Base-by-base conservation (phyloP, 1,140 invertebrate species). In the Drosophila tristis region DNA sequence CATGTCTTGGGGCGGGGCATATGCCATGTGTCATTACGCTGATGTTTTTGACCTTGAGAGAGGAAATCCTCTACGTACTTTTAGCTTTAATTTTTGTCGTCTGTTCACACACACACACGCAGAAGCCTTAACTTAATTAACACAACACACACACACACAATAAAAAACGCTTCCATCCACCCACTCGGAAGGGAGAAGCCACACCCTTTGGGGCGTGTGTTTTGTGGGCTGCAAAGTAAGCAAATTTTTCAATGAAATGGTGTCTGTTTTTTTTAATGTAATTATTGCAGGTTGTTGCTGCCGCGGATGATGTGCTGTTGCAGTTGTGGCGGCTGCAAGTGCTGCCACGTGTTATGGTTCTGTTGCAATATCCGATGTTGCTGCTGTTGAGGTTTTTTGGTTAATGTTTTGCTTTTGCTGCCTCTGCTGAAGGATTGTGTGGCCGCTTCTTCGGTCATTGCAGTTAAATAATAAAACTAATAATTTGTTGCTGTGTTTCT, bases 111-210 rank as follows among this genome's bases (percentile, higher is more conserved):
- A 31, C 31, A 2, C 29, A 29, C 2, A 6, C 67, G 74, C 47
- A 65, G 61, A 65, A 58, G 62, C 57, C 64, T 78, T 86, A 86
- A 86, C 87, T 86, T 75, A 86, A 86, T 86, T 87, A 86, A 86
- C 82, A 87, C 81, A 87, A 81, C 81, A 86, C 48, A 78, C 63
- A 56, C 78, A 81, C 39, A 74, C 50, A 82, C 45, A 43, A 20
- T 20, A 20, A 20, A 20, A 20, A 20, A 20, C 20, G 20, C 20
- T 20, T 23, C 29, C 64, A 20, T 20, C 20, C 11, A 47, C 25
- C 42, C 55, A 23, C 26, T 47, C 23, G 51, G 43, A 4, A 39
- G 13, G 11, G 35, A 39, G 11, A 39, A 1, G 4, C 3, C 1
- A 13, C 11, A 13, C 35, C 16, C 55, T 25, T 79, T 70, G 84